phyloP scores from a whole-genome alignment of 2,797 vertebrate species.

The Sebastes hopkinsi region DNA sequence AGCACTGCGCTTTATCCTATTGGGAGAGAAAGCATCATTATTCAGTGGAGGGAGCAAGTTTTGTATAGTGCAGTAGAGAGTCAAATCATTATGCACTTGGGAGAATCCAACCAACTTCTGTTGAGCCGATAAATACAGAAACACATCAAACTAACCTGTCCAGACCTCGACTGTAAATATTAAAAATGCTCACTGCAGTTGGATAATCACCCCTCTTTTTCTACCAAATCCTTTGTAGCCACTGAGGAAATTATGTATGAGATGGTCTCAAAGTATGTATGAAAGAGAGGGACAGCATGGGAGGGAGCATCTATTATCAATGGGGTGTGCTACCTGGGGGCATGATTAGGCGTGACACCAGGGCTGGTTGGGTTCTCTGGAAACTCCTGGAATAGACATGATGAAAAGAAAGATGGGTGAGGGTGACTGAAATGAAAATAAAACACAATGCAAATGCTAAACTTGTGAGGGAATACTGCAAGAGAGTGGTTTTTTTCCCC shows the following conservation, averaged over 20 bases:
- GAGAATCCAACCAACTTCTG: slow-evolving; percentile 72
- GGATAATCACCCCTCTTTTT: slow-evolving; percentile 39
- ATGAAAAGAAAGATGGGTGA: slow-evolving; percentile 87
- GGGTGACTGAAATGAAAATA: slow-evolving; percentile 82
- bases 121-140: slow-evolving; percentile 38
- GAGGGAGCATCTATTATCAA: slow-evolving; percentile 81
- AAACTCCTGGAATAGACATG: slow-evolving; percentile 91
- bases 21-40: slow-evolving; percentile 63
- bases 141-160: slow-evolving; percentile 37
- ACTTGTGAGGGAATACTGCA: slow-evolving; percentile 17
- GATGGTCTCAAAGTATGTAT: slow-evolving; percentile 76
- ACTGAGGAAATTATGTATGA: slow-evolving; percentile 72
- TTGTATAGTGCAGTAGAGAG: slow-evolving; percentile 27
- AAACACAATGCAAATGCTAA: slow-evolving; percentile 81
- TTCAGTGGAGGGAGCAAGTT: slow-evolving; percentile 49
- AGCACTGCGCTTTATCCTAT: slow-evolving; percentile 54
- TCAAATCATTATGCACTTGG: slow-evolving; percentile 28
- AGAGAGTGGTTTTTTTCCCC: not conserved
- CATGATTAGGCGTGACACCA: slow-evolving; percentile 87
- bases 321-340: slow-evolving; percentile 89
- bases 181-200: slow-evolving; percentile 31
- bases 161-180: slow-evolving; percentile 5
- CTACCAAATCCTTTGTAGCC: slow-evolving; percentile 58
- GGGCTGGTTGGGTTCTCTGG: slow-evolving; percentile 87
- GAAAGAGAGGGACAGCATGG: slow-evolving; percentile 81